Evolutionary conservation across 2,113 vertebrate species (phyloP).

Genomic region (Notothenia coriiceps): DNA sequence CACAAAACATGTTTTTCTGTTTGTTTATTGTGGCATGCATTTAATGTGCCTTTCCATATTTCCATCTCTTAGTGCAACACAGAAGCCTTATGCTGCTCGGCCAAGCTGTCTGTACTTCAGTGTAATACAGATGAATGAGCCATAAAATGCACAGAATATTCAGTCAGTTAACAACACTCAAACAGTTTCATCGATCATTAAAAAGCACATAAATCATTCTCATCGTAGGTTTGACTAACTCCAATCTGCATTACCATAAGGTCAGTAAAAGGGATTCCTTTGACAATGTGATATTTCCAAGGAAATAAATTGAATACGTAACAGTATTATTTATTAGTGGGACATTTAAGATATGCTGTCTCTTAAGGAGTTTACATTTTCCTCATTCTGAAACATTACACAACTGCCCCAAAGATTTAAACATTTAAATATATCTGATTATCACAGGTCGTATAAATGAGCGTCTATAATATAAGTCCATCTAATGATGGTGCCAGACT

Average conservation of each 20-base stretch:
- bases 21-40: slow-evolving; percentile 96
- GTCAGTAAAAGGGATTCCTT: slow-evolving; percentile 91
- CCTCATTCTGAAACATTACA: slow-evolving; percentile 91
- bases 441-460: slow-evolving; percentile 94
- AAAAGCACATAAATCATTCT: slow-evolving; percentile 64
- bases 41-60: slow-evolving; percentile 85
- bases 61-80: slow-evolving; percentile 87
- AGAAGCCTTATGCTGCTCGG: slow-evolving; percentile 85
- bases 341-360: slow-evolving; percentile 88
- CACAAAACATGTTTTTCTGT: slow-evolving; percentile 68
- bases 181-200: slow-evolving; percentile 72
- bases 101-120: slow-evolving; percentile 82
- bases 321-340: slow-evolving; percentile 90
- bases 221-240: slow-evolving; percentile 77
- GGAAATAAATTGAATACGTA: slow-evolving; percentile 95
- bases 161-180: slow-evolving; percentile 60
- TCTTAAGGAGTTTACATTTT: slow-evolving; percentile 87
- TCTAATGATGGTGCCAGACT: slow-evolving; percentile 97
- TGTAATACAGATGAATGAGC: slow-evolving; percentile 81
- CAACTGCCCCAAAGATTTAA: slow-evolving; percentile 85
- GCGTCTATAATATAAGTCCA: slow-evolving; percentile 90
- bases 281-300: slow-evolving; percentile 90
- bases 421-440: slow-evolving; percentile 89
- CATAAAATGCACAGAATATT: slow-evolving; percentile 82
- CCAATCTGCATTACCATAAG: slow-evolving; percentile 83